Percentiles rank a stretch among this genome's conserved stretches.
phyloP scores from a whole-genome alignment of 37 sponge, comb jelly and placozoan species.

The Ianthella basta region DNA sequence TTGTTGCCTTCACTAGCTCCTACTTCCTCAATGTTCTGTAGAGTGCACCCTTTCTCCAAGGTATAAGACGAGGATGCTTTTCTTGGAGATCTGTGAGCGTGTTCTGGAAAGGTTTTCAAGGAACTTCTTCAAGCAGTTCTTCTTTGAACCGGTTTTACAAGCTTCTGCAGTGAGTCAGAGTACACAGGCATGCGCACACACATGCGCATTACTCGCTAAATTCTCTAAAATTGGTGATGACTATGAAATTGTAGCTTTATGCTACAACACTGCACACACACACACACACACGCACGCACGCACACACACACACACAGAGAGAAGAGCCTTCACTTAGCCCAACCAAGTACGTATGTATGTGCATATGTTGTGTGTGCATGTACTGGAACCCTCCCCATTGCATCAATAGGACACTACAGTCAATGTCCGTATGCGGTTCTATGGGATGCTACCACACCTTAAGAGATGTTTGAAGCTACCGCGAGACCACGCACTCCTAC shows the following conservation, averaged over 20 bases:
- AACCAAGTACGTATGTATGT: too few species aligned
- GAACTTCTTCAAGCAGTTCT: slow-evolving; percentile 74
- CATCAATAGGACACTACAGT: slow-evolving; percentile 60
- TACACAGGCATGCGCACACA: too few species aligned
- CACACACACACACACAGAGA: too few species aligned
- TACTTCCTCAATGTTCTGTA: too few species aligned
- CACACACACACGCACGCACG: too few species aligned
- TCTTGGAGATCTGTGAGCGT: slow-evolving; percentile 62
- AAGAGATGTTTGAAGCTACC: slow-evolving; percentile 65
- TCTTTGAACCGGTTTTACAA: slow-evolving; percentile 52
- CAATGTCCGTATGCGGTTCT: slow-evolving; percentile 59
- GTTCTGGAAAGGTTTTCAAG: slow-evolving; percentile 74
- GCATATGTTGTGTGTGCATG: not conserved
- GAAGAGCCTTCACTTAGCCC: too few species aligned
- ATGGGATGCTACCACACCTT: slow-evolving; percentile 56
- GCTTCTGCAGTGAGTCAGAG: slow-evolving; percentile 50
- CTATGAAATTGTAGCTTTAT: too few species aligned
- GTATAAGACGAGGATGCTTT: slow-evolving; percentile 59
- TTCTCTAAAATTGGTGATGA: too few species aligned
- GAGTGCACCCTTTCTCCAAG: slow-evolving; percentile 60
- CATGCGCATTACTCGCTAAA: too few species aligned
- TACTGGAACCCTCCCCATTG: not conserved
- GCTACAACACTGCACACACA: too few species aligned
- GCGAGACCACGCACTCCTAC: slow-evolving; percentile 44
- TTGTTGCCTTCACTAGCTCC: too few species aligned